Evolutionary conservation across 2,797 vertebrate species (phyloP).

Genomic region (Pteronotus mesoamericanus): DNA sequence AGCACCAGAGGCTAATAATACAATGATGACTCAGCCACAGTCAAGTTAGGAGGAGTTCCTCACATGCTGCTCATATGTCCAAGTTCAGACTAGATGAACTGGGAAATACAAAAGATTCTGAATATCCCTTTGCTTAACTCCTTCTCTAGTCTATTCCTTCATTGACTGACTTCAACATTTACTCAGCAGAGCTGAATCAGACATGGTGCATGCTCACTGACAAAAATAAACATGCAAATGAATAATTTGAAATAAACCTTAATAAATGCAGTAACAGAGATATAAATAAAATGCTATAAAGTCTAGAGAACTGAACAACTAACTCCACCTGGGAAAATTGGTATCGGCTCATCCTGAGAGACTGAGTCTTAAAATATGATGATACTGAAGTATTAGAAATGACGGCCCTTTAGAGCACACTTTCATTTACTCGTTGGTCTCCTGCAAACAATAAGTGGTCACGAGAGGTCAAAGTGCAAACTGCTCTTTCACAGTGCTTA

Average conservation of each 20-base stretch:
- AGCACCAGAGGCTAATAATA: background rate
- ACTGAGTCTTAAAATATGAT: background rate
- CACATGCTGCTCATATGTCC: background rate
- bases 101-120: background rate
- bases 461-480: background rate
- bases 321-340: background rate
- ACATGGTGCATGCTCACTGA: background rate
- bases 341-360: background rate
- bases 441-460: background rate
- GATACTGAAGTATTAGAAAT: background rate
- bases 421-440: background rate
- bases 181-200: slow-evolving; percentile 27
- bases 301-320: background rate
- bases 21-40: background rate
- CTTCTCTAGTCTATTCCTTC: background rate
- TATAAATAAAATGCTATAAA: slow-evolving; percentile 34
- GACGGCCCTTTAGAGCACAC: background rate
- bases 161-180: background rate
- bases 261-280: background rate
- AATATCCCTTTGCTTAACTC: background rate
- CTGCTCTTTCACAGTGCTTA: background rate
- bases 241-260: slow-evolving; percentile 18
- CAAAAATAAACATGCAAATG: background rate
- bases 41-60: background rate
- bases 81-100: background rate